phyloP scores from a whole-genome alignment of 2,888 invertebrate genomes.

The Drosophila bunnanda region DNA sequence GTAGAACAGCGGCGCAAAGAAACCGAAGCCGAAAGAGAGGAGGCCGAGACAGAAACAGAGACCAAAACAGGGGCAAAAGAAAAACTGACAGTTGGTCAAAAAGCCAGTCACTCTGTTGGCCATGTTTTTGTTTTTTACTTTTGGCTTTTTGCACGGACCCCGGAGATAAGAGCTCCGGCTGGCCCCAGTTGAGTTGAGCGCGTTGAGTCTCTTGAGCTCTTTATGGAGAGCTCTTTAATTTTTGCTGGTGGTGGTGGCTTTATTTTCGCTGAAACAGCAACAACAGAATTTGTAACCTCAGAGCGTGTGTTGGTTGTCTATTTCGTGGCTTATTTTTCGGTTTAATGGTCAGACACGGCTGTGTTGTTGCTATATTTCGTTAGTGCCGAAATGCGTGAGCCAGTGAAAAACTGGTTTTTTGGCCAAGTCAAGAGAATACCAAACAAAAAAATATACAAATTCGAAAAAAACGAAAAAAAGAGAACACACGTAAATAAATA shows the following conservation, averaged over 20 bases:
- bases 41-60: constrained; percentile 6
- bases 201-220: constrained; percentile 31
- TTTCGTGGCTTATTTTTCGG: constrained; percentile 59
- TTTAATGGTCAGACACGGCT: constrained; percentile 49
- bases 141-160: constrained; percentile 4
- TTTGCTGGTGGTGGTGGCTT: constrained; percentile 14
- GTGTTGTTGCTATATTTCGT: constrained; percentile 35
- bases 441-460: constrained; percentile 10
- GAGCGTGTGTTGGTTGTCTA: constrained; percentile 41
- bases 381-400: constrained; percentile 57
- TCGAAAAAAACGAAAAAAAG: constrained; percentile 28
- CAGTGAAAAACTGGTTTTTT: constrained; percentile 61
- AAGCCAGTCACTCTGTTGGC: constrained; percentile 33
- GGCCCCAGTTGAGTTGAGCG: constrained; percentile 18
- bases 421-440: constrained; percentile 37
- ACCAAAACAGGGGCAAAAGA: constrained; percentile 16
- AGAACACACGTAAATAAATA: constrained; percentile 33
- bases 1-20: constrained; percentile 39
- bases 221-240: constrained; percentile 42
- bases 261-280: constrained; percentile 30
- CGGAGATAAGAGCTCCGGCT: constrained; percentile 32
- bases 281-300: constrained; percentile 63
- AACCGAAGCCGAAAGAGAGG: constrained; percentile 7
- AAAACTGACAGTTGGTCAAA: constrained; percentile 36
- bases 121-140: constrained; percentile 19